These are phyloP conservation scores for Pelecanoides urinatrix DNA, from an alignment of 2,113 vertebrate species.

Conservation along the genomic window DNA sequence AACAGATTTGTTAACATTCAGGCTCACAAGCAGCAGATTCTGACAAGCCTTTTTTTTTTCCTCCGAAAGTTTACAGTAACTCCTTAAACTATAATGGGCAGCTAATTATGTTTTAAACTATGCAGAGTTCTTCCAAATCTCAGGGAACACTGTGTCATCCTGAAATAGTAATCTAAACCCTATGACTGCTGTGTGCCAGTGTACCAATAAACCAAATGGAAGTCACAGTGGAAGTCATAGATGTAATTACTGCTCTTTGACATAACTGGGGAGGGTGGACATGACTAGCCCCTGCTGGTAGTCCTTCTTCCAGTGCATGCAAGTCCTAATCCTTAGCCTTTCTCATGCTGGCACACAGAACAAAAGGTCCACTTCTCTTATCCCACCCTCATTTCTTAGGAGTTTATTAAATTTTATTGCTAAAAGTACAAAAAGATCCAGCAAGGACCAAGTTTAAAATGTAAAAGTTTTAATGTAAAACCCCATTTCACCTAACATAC, in stretches of 20 bases:
- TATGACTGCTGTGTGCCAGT: not conserved
- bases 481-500: constrained; percentile 33
- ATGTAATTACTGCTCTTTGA: not conserved
- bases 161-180: not conserved
- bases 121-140: not conserved
- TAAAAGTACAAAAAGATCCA: not conserved
- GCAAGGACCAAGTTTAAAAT: not conserved
- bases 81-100: not conserved
- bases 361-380: not conserved
- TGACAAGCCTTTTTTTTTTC: not conserved
- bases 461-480: not conserved
- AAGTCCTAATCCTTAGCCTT: not conserved
- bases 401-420: not conserved
- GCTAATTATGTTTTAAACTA: not conserved
- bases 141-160: not conserved
- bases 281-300: not conserved
- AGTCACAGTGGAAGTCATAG: not conserved
- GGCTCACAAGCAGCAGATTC: not conserved
- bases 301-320: not conserved
- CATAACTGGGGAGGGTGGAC: not conserved
- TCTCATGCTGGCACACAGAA: not conserved
- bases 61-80: fast-evolving
- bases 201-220: not conserved
- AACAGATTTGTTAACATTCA: not conserved
- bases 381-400: not conserved